Evolutionary conservation across 2,888 invertebrate genomes (phyloP), one percentile per base, ranked within the genome.

Genomic region (Phorcus lineatus): DNA sequence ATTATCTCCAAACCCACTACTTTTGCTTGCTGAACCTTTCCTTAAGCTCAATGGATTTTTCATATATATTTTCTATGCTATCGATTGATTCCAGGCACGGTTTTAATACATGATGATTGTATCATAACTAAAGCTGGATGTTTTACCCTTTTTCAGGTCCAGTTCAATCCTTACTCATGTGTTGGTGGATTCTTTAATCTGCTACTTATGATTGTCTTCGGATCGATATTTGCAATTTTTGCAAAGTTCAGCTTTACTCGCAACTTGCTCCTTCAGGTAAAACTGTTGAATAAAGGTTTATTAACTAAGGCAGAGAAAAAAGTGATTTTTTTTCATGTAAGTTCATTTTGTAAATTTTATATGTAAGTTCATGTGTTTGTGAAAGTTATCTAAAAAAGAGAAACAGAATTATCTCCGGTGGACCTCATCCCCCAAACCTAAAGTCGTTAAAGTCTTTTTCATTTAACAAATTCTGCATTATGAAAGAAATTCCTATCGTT

Each of bases 121-220:
- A 36, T 36, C 7, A 36, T 36, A 4, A 4, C 7, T 7, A 36
- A 36, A 4, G 36, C 7, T 36, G 36, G 7, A 36, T 36, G 36
- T 36, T 36, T 36, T 36, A n/a, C 36, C 36, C 7, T 2, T 36
- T 36, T 81, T n/a, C 86, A 93, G 92, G 86, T 95, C 9, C 97
- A 98, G 93, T 94, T 96, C 92, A 94, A 95, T 55, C 95, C 96
- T 0, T 98, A 98, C 92, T 85, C 96, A n/a, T 94, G 94, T 13
- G 91, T 95, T 19, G 82, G 89, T 11, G 95, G 95, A 0, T 90
- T 96, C 47, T 82, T 95, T 0, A 84, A 92, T 0, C 92, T 95
- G 0, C 17, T 96, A 0, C 57, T 94, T 0, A 89, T 95, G 0
- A 90, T 95, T 0, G 91, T 95, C 53, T 88, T 89, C 82, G 96